These are phyloP conservation scores for Alexandromys fortis DNA, from an alignment of 2,113 vertebrate species.

Conservation along the genomic window DNA sequence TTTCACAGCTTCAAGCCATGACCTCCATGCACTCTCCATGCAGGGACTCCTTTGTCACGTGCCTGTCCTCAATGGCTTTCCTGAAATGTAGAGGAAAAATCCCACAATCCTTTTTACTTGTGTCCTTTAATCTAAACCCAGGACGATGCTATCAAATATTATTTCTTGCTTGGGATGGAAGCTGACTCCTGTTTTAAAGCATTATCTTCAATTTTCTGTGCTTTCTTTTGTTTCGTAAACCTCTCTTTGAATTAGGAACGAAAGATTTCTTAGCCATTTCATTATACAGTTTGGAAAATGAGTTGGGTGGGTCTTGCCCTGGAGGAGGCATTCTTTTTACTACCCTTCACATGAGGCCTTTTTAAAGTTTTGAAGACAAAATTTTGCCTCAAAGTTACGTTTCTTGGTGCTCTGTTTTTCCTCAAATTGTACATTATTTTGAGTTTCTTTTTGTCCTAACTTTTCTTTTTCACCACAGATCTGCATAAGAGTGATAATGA, in stretches of 20 bases:
- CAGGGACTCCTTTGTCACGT: neutral
- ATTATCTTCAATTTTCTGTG: neutral
- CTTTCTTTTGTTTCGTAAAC: neutral
- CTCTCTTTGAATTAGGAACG: neutral
- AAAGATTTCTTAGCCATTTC: neutral
- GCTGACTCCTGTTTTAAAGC: neutral
- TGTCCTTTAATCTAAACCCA: neutral
- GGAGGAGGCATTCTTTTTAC: too few relatives aligned
- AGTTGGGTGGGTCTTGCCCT: neutral
- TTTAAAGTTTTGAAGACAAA: neutral
- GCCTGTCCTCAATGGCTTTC: neutral
- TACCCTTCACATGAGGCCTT: neutral
- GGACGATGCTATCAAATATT: neutral
- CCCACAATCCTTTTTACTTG: neutral
- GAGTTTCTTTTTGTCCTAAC: neutral
- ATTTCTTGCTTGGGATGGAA: neutral
- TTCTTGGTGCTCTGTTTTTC: neutral
- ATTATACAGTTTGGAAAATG: neutral
- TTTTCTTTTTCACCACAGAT: neutral
- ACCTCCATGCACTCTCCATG: neutral
- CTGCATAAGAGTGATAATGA: neutral
- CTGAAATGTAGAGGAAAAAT: neutral
- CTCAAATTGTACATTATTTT: neutral
- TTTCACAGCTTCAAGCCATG: neutral
- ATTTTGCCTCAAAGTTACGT: neutral